phyloP scores from a whole-genome alignment of 2,888 invertebrate genomes.

The Sialis fuliginosa region DNA sequence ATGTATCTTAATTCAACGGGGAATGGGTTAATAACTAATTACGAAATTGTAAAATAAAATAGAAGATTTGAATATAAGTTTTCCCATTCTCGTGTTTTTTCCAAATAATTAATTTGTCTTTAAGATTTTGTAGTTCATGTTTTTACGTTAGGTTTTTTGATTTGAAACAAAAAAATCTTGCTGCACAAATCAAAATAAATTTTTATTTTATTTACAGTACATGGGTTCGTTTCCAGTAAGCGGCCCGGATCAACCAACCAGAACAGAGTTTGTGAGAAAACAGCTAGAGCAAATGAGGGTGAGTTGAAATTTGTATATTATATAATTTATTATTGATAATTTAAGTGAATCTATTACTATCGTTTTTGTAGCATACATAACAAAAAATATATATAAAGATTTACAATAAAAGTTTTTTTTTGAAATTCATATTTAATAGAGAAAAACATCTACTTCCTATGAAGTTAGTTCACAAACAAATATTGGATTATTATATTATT shows the following conservation, averaged over 20 bases:
- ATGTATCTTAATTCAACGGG: too few species aligned
- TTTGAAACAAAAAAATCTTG: too few species aligned
- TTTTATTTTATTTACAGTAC: conserved; percentile 36
- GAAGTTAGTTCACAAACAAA: neutral
- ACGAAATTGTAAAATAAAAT: too few species aligned
- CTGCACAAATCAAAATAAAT: neutral
- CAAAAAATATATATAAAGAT: neutral
- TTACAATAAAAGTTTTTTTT: too few species aligned
- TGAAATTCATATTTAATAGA: neutral
- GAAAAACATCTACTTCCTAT: neutral
- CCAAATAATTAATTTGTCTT: too few species aligned
- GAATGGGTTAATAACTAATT: too few species aligned
- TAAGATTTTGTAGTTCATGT: too few species aligned
- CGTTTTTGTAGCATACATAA: conserved; percentile 1
- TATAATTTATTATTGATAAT: neutral
- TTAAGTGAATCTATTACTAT: neutral
- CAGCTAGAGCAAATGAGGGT: conserved; percentile 45
- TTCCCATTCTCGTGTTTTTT: too few species aligned
- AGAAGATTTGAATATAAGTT: too few species aligned
- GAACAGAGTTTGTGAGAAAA: conserved; percentile 43
- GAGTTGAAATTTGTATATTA: conserved; percentile 17
- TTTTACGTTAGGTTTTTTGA: too few species aligned
- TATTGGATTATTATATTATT: too few species aligned
- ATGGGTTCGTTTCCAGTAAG: conserved; percentile 63
- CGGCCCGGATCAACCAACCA: conserved; percentile 43